These are phyloP conservation scores for Holacanthella duospinosa DNA, from an alignment of 2,888 invertebrate genomes.

Conservation along the genomic window DNA sequence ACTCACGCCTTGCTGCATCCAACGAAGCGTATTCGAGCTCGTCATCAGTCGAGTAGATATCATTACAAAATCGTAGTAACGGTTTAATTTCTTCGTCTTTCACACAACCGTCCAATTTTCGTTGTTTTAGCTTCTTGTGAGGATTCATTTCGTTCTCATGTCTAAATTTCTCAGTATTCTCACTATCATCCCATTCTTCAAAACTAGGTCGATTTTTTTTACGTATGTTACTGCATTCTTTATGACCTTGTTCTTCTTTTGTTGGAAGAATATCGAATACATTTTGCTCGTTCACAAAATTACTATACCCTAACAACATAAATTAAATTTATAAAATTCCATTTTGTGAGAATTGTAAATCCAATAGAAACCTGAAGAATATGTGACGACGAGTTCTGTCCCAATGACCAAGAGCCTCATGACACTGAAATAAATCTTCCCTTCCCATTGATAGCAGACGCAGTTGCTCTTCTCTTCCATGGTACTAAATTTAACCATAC, in stretches of 20 bases:
- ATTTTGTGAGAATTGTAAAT: neutral
- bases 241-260: neutral
- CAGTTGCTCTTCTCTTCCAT: slow-evolving; percentile 48
- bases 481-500: slow-evolving; percentile 47
- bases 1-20: neutral
- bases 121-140: neutral
- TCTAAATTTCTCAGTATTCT: no score
- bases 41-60: no score
- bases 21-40: no score
- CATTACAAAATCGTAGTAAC: neutral
- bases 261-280: no score
- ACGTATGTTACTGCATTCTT: neutral
- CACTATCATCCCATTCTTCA: no score
- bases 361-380: slow-evolving; percentile 50
- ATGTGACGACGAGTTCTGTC: slow-evolving; percentile 50
- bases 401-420: slow-evolving; percentile 44
- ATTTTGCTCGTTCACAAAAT: no score
- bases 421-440: slow-evolving; percentile 45
- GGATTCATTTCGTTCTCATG: no score
- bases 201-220: neutral
- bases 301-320: no score
- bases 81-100: neutral
- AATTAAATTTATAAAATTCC: no score
- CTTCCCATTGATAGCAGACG: slow-evolving; percentile 49
- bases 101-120: neutral